Evolutionary conservation across 2,888 invertebrate genomes (phyloP), one percentile per base, ranked within the genome.

Genomic region (Orthosia gothica): DNA sequence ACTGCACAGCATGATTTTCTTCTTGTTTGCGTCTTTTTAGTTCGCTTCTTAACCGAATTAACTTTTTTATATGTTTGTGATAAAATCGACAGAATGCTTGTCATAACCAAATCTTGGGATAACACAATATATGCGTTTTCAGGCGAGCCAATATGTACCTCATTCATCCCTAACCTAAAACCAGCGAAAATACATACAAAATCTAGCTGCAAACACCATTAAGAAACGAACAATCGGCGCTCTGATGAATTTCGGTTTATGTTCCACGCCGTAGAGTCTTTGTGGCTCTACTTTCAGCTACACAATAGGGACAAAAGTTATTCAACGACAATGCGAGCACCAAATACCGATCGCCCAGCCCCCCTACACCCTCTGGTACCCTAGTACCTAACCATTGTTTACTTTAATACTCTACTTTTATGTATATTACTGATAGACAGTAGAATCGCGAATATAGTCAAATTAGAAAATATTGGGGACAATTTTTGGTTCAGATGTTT

Each of bases 241-340:
- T 90, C 94, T 96, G 96, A 95, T 96, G 96, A 96, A 96, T 96
- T 96, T 96, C 95, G 95, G 96, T 96, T 96, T 95, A 95, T 94
- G 95, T 95, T 94, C 95, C 93, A 91, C 94, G 92, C 93, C 91
- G 93, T 90, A 89, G 92, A 94, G 94, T 96, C 96, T 96, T 96
- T 96, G 96, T 95, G 95, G 95, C 93, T 95, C 93, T 95, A 94
- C 95, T 96, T 96, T 95, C 95, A 94, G 93, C 94, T 87, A 95
- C 95, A 96, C 96, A 96, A 97, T 96, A 95, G 96, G 96, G 95
- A 96, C 97, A 97, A 96, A 96, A 96, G 96, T 97, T 96, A 96
- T 96, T 95, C 96, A 94, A 95, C 96, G 95, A 96, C 96, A 96
- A 96, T 96, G 95, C 96, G 95, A 95, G 94, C 95, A 95, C 96